Percentiles rank a stretch among this genome's conserved stretches.
Evolutionary conservation across 2,113 vertebrate genomes (phyloP).

Genomic region (Stegastes partitus): DNA sequence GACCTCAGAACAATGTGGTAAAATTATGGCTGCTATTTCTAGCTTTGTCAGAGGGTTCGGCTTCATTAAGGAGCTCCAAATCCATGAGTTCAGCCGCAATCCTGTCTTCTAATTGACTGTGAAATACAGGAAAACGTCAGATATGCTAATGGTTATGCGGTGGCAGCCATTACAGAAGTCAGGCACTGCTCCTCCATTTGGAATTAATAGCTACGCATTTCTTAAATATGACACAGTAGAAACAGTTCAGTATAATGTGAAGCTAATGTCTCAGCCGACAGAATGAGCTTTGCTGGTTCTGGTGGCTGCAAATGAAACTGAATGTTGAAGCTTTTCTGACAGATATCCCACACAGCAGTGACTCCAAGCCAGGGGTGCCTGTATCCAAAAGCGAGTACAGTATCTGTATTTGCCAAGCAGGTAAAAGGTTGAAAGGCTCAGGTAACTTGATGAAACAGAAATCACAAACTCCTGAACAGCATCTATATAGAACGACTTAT

Average conservation of each 20-base stretch:
- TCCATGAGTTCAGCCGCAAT: conserved; percentile 34
- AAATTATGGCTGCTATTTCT: conserved; percentile 45
- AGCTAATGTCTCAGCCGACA: conserved; percentile 28
- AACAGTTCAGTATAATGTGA: conserved; percentile 24
- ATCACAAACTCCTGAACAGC: no score
- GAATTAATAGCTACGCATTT: conserved; percentile 10
- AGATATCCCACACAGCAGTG: neutral
- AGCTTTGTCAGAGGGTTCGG: conserved; percentile 28
- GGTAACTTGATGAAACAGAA: no score
- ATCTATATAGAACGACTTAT: no score
- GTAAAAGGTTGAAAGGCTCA: no score
- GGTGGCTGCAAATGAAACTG: conserved; percentile 16
- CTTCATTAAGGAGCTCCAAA: conserved; percentile 57
- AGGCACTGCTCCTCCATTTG: conserved; percentile 10
- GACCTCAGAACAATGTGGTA: conserved; percentile 40
- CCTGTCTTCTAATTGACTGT: conserved; percentile 49
- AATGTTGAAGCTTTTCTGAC: neutral
- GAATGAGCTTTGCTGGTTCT: neutral
- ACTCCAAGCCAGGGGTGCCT: no score
- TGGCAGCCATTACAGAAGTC: conserved; percentile 30
- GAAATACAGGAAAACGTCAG: conserved; percentile 49
- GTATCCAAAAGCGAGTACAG: no score
- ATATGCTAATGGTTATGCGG: conserved; percentile 48
- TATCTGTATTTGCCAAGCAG: no score
- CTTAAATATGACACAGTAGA: conserved; percentile 27